Conservation (phyloP, 2,888 invertebrate genomes). For the Epinotia ramella region DNA sequence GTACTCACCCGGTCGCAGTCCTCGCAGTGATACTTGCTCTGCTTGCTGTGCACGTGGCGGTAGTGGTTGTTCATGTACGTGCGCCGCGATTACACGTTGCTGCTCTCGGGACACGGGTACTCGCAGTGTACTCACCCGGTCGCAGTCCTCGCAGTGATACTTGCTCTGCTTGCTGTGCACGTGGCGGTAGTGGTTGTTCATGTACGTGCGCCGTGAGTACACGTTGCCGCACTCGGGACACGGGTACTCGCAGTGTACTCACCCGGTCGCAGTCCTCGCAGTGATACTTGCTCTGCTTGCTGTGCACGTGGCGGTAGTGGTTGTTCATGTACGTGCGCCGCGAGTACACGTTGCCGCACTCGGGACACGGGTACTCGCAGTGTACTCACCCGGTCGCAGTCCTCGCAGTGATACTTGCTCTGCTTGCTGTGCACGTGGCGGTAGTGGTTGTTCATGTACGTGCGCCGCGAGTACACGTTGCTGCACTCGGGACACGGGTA, state of each 20-base stretch:
- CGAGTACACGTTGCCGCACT: neutral
- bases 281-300: constrained; percentile 53
- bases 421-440: constrained; percentile 56
- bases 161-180: constrained; percentile 58
- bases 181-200: constrained; percentile 59
- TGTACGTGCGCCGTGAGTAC: constrained; percentile 44
- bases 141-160: constrained; percentile 49
- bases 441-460: constrained; percentile 61
- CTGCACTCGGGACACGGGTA: neutral
- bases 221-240: neutral
- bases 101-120: neutral
- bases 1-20: constrained; percentile 20
- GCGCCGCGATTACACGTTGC: neutral
- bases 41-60: constrained; percentile 55
- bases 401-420: constrained; percentile 53
- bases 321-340: constrained; percentile 55
- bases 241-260: constrained; percentile 29
- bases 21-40: constrained; percentile 53
- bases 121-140: constrained; percentile 23
- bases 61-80: constrained; percentile 61
- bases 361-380: neutral
- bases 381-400: constrained; percentile 21
- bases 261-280: constrained; percentile 45
- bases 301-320: constrained; percentile 58
- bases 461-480: no score